Percentiles rank a stretch among this genome's conserved stretches.
Conservation (phyloP, 2,888 invertebrate genomes). For the Escarpia spicata region DNA sequence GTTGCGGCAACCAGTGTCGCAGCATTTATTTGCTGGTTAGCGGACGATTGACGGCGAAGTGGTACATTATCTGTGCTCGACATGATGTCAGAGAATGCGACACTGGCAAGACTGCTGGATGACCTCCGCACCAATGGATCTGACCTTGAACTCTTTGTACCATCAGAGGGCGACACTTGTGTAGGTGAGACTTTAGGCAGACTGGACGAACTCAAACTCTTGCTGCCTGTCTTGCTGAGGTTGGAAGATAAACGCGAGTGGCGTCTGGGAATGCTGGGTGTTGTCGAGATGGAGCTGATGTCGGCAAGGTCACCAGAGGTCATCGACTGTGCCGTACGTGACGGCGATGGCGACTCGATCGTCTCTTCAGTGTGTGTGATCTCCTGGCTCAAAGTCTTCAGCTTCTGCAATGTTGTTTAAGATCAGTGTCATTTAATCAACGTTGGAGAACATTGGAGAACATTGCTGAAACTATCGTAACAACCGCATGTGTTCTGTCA, state of each 20-base stretch:
- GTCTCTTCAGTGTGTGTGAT: slow-evolving; percentile 19
- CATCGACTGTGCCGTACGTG: slow-evolving; percentile 27
- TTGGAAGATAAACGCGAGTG: neutral
- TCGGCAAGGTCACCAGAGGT: slow-evolving; percentile 33
- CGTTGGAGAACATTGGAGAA: neutral
- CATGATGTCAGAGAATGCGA: neutral
- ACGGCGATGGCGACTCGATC: slow-evolving; percentile 22
- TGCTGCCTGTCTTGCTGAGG: neutral
- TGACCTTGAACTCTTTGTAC: neutral
- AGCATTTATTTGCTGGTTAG: neutral
- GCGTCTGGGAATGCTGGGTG: slow-evolving; percentile 25
- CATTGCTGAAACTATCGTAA: neutral
- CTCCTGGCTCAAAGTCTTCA: neutral
- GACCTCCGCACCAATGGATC: neutral
- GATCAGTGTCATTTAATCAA: neutral
- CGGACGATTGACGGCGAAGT: neutral
- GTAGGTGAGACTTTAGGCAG: neutral
- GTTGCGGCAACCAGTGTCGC: neutral
- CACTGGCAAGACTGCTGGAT: neutral
- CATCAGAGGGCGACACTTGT: neutral
- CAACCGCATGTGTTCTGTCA: no score
- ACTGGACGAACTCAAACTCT: neutral
- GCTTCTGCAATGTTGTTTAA: neutral
- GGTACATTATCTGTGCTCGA: neutral
- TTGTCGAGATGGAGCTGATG: slow-evolving; percentile 28